A percentile compares a stretch with the other conserved stretches of the same genome.
phyloP scores from a whole-genome alignment of 2,888 invertebrate genomes.

The Meiosimyza platycephala region DNA sequence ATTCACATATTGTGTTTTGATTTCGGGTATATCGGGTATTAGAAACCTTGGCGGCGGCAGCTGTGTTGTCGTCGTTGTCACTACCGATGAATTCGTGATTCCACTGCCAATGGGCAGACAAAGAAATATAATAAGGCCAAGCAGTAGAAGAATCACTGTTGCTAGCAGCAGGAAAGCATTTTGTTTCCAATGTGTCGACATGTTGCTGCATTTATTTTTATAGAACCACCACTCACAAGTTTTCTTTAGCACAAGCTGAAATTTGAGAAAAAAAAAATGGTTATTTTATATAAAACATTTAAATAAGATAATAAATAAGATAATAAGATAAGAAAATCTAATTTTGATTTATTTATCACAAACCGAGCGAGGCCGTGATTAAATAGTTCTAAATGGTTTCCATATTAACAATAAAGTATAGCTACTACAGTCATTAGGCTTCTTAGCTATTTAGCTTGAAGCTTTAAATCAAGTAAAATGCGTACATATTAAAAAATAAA shows the following conservation, averaged over 20 bases:
- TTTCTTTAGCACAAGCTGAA: conserved; percentile 60
- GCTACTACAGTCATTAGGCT: no score
- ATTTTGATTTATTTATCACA: not conserved
- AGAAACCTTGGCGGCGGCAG: conserved; percentile 3
- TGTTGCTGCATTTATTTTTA: conserved; percentile 51
- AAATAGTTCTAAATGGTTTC: not conserved
- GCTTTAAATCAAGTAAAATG: no score
- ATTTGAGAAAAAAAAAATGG: conserved; percentile 29
- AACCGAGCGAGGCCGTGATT: not conserved
- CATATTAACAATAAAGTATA: no score
- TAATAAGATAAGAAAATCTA: no score
- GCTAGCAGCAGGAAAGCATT: conserved; percentile 50
- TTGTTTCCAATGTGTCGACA: conserved; percentile 61
- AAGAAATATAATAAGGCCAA: conserved; percentile 49
- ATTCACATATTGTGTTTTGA: conserved; percentile 49
- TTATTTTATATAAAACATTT: conserved; percentile 1
- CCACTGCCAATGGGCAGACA: conserved; percentile 44
- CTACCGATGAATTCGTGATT: conserved; percentile 12
- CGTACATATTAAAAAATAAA: no score
- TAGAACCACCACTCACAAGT: conserved; percentile 60
- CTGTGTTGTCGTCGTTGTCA: conserved; percentile 35
- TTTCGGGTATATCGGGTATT: conserved; percentile 44
- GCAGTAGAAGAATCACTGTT: conserved; percentile 45
- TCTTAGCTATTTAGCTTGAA: not conserved
- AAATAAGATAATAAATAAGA: no score